phyloP scores from a whole-genome alignment of 2,113 vertebrate genomes.

The Colossoma macropomum region DNA sequence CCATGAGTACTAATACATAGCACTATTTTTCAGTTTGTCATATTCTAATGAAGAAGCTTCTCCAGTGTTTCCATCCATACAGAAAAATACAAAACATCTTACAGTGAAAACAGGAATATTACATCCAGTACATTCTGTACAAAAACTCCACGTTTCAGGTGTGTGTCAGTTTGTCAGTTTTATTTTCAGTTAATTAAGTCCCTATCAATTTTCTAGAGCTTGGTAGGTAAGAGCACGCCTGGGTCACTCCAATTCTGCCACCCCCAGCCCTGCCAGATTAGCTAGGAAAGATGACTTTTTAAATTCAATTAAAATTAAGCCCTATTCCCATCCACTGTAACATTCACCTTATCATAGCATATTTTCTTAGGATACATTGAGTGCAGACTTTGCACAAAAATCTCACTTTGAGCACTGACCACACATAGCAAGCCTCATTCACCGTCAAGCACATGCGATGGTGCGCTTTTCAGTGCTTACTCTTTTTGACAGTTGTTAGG shows the following conservation, averaged over 20 bases:
- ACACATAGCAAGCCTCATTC: background rate
- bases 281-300: background rate
- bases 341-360: background rate
- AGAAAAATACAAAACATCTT: no score
- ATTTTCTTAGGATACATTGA: slow-evolving; percentile 11
- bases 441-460: background rate
- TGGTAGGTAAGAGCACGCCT: background rate
- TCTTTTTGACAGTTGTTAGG: background rate
- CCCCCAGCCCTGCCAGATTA: background rate
- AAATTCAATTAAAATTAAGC: slow-evolving; percentile 6
- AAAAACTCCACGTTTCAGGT: background rate
- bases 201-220: background rate
- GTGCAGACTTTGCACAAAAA: background rate
- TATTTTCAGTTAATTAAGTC: background rate
- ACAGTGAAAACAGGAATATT: background rate
- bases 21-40: no score
- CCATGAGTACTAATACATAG: no score
- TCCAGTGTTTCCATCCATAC: no score
- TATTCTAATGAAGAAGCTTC: no score
- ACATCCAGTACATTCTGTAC: no score
- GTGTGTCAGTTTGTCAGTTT: background rate
- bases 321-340: background rate
- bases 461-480: background rate
- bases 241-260: background rate
- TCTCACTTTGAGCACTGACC: background rate